Evolutionary conservation across 2,113 vertebrate species (phyloP).

Genomic region (Geococcyx californianus): DNA sequence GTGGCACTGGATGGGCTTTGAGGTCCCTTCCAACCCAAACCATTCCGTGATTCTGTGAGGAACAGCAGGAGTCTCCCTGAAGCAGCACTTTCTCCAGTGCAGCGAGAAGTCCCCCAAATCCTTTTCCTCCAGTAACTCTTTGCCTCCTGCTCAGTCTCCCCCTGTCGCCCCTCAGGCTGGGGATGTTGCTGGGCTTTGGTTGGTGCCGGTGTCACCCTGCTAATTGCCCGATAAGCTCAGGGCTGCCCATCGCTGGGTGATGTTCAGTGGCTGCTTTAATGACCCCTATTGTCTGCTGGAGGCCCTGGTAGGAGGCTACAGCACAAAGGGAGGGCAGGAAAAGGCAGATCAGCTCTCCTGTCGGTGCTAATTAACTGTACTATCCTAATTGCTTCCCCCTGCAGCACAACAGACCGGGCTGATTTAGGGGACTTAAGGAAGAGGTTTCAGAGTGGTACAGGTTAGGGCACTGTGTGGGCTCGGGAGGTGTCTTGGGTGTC

Average conservation of each 20-base stretch:
- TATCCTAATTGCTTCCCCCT: neutral
- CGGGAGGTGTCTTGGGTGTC: neutral
- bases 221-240: neutral
- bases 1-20: too few relatives aligned
- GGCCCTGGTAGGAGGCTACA: neutral
- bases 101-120: neutral
- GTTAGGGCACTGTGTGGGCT: neutral
- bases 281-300: neutral
- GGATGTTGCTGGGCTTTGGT: too few relatives aligned
- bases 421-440: neutral
- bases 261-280: neutral
- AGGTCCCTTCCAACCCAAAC: too few relatives aligned
- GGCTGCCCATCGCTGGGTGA: neutral
- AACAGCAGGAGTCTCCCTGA: neutral
- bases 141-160: neutral
- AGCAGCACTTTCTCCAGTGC: neutral
- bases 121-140: neutral
- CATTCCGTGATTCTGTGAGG: too few relatives aligned
- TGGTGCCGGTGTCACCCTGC: neutral
- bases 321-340: neutral
- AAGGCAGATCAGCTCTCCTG: neutral
- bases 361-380: neutral
- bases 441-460: neutral
- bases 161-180: fast-evolving
- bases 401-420: neutral